Evolutionary conservation across 92 coral and sea anemone genomes (phyloP).

Genomic region (Anthopleura xanthogrammica): DNA sequence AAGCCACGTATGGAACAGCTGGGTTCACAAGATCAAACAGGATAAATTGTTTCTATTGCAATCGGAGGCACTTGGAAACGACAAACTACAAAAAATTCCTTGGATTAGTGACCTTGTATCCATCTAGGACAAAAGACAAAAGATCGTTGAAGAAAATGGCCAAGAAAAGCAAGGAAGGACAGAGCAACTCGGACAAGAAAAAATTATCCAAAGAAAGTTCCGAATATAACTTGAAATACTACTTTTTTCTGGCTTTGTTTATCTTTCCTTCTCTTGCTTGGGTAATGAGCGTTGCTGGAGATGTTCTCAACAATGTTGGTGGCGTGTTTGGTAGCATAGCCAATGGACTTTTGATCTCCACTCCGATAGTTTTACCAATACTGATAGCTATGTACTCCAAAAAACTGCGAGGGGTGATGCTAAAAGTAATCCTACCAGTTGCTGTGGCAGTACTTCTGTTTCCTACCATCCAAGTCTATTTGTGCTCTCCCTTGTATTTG

Average conservation of each 20-base stretch:
- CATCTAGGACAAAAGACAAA: neutral
- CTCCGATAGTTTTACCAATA: conserved; percentile 43
- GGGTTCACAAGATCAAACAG: neutral
- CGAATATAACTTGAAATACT: conserved; percentile 51
- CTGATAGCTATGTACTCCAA: conserved; percentile 46
- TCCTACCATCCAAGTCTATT: conserved; percentile 84
- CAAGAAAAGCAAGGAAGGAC: conserved; percentile 22
- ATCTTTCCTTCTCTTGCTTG: conserved; percentile 75
- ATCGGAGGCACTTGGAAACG: neutral
- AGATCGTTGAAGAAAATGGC: conserved; percentile 32
- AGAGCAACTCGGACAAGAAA: conserved; percentile 11
- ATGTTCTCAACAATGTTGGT: conserved; percentile 57
- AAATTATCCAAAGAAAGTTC: conserved; percentile 11
- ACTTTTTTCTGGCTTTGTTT: conserved; percentile 62
- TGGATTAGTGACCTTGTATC: neutral
- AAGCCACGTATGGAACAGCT: conserved; percentile 25
- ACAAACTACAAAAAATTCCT: neutral
- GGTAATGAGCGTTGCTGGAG: conserved; percentile 70
- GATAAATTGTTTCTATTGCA: neutral
- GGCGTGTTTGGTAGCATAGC: conserved; percentile 61
- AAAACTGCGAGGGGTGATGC: conserved; percentile 47
- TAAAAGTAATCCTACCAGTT: conserved; percentile 57
- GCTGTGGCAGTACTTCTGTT: conserved; percentile 62
- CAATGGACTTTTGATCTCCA: conserved; percentile 36
- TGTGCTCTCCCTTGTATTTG: conserved; percentile 86